Conservation (phyloP, 2,888 invertebrate genomes). For the Ceriagrion tenellum region DNA sequence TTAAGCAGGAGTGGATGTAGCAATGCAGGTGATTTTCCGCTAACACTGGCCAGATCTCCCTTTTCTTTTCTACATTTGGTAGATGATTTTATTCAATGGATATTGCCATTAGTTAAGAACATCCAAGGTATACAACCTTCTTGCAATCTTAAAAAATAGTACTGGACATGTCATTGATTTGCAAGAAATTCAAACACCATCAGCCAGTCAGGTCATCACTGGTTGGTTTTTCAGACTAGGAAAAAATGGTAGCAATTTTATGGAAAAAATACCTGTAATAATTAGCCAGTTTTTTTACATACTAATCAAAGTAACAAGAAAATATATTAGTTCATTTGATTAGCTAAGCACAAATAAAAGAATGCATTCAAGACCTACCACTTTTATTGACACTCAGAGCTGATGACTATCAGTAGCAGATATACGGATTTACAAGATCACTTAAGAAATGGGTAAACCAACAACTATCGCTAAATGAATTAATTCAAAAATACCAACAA, state of each 20-base stretch:
- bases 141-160: neutral
- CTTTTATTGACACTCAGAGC: conserved; percentile 66
- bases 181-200: neutral
- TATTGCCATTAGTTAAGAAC: neutral
- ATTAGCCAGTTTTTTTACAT: no score
- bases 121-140: neutral
- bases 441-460: conserved; percentile 48
- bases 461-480: conserved; percentile 53
- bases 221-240: neutral
- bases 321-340: neutral
- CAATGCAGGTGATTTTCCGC: no score
- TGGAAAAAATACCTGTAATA: no score
- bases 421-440: conserved; percentile 60
- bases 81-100: neutral
- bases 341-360: neutral
- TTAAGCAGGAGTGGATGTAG: no score
- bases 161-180: neutral
- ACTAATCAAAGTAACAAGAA: neutral
- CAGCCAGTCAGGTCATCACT: neutral
- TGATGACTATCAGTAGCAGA: conserved; percentile 68
- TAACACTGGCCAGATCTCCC: no score
- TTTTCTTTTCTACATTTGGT: no score
- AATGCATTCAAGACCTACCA: conserved; percentile 50
- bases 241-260: neutral
- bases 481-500: conserved; percentile 60